These are phyloP conservation scores for Raja brachyura DNA, from an alignment of 2,113 vertebrate genomes.

Conservation along the genomic window DNA sequence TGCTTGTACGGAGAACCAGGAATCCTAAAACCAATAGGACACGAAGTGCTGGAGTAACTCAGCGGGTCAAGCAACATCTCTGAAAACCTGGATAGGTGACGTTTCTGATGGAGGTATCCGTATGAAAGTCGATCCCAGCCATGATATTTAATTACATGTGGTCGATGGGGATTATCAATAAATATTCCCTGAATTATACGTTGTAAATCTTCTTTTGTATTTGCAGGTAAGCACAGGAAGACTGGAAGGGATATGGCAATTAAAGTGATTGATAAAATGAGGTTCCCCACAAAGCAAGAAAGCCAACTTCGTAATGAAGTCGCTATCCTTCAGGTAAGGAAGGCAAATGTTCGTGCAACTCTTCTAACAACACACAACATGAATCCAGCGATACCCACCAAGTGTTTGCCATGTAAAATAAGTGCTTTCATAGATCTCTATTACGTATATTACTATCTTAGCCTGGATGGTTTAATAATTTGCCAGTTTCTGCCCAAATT, in stretches of 20 bases:
- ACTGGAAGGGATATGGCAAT: constrained; percentile 96
- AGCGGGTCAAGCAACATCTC: too few species aligned
- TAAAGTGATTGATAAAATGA: constrained; percentile 98
- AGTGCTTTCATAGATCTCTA: background rate
- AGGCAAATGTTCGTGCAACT: background rate
- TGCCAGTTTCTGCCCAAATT: background rate
- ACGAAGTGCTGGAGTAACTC: too few species aligned
- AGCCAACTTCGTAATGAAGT: constrained; percentile 97
- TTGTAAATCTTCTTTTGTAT: constrained; percentile 30
- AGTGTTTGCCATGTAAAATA: background rate
- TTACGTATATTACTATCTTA: background rate
- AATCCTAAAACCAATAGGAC: background rate
- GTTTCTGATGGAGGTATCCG: too few species aligned
- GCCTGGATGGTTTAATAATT: background rate
- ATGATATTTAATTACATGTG: background rate
- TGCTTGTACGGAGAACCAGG: background rate
- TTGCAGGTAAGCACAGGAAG: constrained; percentile 90
- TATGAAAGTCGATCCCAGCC: background rate
- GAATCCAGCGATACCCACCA: background rate
- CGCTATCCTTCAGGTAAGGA: constrained; percentile 91
- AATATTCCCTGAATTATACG: background rate
- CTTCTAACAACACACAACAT: background rate
- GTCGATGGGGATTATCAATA: background rate
- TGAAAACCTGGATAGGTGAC: too few species aligned
- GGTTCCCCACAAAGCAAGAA: constrained; percentile 96